phyloP scores from a whole-genome alignment of 1,140 invertebrate genomes.

The Delia radicum region DNA sequence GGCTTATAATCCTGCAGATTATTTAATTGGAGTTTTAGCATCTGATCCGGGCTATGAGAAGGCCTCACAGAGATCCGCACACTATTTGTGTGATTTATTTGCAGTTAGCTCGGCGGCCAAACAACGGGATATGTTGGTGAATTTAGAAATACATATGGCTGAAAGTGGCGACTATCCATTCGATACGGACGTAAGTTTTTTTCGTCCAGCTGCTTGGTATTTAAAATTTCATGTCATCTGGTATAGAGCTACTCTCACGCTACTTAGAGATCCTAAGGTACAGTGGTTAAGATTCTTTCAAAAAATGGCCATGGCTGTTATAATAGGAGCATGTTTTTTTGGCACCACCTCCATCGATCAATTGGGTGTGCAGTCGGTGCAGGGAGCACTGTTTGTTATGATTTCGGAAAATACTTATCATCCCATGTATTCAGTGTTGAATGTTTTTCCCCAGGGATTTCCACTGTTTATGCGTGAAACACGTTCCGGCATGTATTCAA shows the following conservation, averaged over 20 bases:
- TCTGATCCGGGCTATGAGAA: conserved; percentile 75
- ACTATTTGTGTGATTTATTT: conserved; percentile 74
- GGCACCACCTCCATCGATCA: conserved; percentile 70
- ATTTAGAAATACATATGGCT: conserved; percentile 65
- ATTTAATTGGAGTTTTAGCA: conserved; percentile 83
- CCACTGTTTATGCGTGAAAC: conserved; percentile 78
- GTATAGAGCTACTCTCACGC: conserved; percentile 67
- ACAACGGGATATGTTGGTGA: conserved; percentile 70
- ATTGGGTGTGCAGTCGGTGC: conserved; percentile 76
- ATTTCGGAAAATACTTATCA: conserved; percentile 85
- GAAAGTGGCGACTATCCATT: conserved; percentile 54
- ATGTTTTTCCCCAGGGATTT: conserved; percentile 75
- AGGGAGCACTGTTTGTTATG: conserved; percentile 80
- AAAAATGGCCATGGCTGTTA: conserved; percentile 78
- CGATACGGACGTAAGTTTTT: conserved; percentile 48
- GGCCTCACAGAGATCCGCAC: conserved; percentile 64
- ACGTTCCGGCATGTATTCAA: conserved; percentile 72
- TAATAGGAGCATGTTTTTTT: conserved; percentile 76
- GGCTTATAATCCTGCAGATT: conserved; percentile 92
- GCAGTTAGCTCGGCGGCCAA: conserved; percentile 73
- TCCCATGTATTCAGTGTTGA: conserved; percentile 81
- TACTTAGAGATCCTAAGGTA: conserved; percentile 71
- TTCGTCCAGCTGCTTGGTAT: conserved; percentile 63
- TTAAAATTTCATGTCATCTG: conserved; percentile 70
- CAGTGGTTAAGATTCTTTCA: conserved; percentile 71